Evolutionary conservation across 2,113 vertebrate genomes (phyloP), one percentile per base, ranked within the genome.

Genomic region (Cinclus mexicanus): DNA sequence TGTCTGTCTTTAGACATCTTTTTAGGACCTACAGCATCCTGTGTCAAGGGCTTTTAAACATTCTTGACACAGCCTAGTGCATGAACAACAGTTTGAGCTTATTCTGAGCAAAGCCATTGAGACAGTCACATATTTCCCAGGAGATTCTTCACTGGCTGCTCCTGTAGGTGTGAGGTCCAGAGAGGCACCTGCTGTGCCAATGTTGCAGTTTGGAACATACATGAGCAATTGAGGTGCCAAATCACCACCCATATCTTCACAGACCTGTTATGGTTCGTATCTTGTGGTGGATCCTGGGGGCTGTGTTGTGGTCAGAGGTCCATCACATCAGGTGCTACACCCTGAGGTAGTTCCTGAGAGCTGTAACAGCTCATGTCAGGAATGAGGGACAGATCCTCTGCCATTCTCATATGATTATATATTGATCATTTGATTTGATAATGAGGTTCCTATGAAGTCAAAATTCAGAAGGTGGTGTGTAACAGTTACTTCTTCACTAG

Each of bases 311-410:
- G 39, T 33, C 35, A 77, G 55, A 60, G 26, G 23, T 7, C 18
- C 17, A 41, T 37, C 3, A 7, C 1, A 2, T 22, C 69, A 63
- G 14, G 6, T 71, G 47, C 49, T 42, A 69, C 20, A 37, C 5
- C 5, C 59, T 9, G 25, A 74, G 46, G 8, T 3, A 3, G 25
- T 18, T 81, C 50, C 81, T 69, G 26, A 50, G 21, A 52, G 21
- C 59, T 81, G 2, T 18, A 39, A 22, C 8, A 12, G 3, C 52
- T 94, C 12, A 19, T 0, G 1, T 6, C 0, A 0, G 6, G 42
- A 87, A 21, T 0, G 0, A 29, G 20, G 23, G 15, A 88, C 14
- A 70, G 47, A 59, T 5, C 9, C 3, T 76, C 55, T 83, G 68
- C 7, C 25, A 39, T 33, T 70, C 49, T 50, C 6, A 3, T 12